Conservation (phyloP, 1,140 invertebrate species). For the Macrosteles quadrilineatus region DNA sequence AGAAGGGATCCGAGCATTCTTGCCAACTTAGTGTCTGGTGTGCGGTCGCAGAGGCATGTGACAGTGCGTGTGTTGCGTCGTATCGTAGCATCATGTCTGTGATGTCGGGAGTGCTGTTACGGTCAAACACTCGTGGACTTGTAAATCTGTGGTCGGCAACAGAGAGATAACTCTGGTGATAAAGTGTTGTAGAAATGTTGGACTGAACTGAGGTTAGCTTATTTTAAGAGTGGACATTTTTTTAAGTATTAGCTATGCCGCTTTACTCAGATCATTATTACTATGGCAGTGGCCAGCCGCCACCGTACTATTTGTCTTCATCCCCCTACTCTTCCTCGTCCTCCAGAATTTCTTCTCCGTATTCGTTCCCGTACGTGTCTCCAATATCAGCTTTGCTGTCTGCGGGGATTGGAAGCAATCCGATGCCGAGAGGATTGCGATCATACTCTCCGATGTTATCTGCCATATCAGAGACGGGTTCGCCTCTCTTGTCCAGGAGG, state of each 20-base stretch:
- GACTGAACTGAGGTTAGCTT: too few relatives aligned
- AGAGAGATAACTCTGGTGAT: too few relatives aligned
- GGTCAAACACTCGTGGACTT: too few relatives aligned
- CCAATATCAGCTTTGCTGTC: conserved; percentile 25
- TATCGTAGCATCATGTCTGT: too few relatives aligned
- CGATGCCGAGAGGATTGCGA: conserved; percentile 18
- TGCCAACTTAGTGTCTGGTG: conserved; percentile 1
- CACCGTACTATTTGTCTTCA: conserved; percentile 33
- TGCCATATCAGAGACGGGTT: conserved; percentile 56
- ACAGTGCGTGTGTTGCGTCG: too few relatives aligned
- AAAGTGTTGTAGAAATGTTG: too few relatives aligned
- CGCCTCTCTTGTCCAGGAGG: conserved; percentile 12
- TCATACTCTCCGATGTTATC: conserved; percentile 27
- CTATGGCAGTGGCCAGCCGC: conserved; percentile 25
- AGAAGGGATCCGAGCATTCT: background rate
- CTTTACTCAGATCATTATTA: conserved; percentile 35
- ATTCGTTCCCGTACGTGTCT: conserved; percentile 26
- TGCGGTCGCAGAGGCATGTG: background rate
- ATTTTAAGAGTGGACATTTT: too few relatives aligned
- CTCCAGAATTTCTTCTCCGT: background rate
- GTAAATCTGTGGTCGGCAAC: too few relatives aligned
- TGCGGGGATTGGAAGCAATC: conserved; percentile 18
- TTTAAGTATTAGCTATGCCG: conserved; percentile 27
- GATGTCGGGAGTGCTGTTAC: too few relatives aligned
- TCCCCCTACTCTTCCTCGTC: background rate